These are phyloP conservation scores for Boloria euphrosyne DNA, from an alignment of 2,888 invertebrate species.

Conservation along the genomic window DNA sequence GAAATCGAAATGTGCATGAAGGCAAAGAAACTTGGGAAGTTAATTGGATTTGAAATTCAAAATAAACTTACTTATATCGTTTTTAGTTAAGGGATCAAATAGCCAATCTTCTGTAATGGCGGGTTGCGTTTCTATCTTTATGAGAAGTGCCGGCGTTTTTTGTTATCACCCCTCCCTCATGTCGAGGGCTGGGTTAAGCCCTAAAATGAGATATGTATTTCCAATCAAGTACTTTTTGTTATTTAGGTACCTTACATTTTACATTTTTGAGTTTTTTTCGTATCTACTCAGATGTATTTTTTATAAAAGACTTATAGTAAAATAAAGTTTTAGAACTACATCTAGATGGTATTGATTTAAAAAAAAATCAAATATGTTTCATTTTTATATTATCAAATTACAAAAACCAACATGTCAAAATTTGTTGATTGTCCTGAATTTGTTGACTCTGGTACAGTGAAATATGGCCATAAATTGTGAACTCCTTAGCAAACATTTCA, in stretches of 20 bases:
- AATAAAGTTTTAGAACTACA: too few relatives aligned
- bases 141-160: constrained; percentile 74
- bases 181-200: constrained; percentile 52
- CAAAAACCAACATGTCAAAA: too few relatives aligned
- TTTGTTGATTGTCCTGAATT: too few relatives aligned
- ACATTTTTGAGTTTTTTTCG: neutral
- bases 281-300: too few relatives aligned
- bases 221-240: constrained; percentile 25
- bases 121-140: constrained; percentile 77
- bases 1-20: neutral
- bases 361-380: too few relatives aligned
- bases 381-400: too few relatives aligned
- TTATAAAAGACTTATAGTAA: too few relatives aligned
- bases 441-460: too few relatives aligned
- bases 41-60: constrained; percentile 52
- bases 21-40: constrained; percentile 1
- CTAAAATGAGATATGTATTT: constrained; percentile 32
- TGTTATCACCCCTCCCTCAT: constrained; percentile 63
- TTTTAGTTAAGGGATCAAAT: constrained; percentile 57
- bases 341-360: too few relatives aligned
- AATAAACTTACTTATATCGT: constrained; percentile 45
- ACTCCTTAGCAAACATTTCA: too few relatives aligned
- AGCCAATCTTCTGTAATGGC: constrained; percentile 79
- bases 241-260: constrained; percentile 4
- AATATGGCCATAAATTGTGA: too few relatives aligned